These are phyloP conservation scores for Drosophila yooni DNA, from an alignment of 2,888 invertebrate genomes.

Conservation along the genomic window DNA sequence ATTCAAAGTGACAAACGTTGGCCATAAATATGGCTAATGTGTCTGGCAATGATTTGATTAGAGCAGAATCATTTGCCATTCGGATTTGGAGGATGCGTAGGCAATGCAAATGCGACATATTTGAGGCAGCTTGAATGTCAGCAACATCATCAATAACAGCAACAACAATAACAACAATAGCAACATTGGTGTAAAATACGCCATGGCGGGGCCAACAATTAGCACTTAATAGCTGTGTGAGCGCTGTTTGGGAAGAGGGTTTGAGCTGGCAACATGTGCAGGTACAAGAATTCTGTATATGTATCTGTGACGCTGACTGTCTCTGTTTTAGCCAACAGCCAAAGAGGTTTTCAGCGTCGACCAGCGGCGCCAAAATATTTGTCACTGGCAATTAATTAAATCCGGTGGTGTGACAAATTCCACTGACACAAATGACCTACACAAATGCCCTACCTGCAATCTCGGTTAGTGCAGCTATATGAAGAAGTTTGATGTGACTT, in stretches of 20 bases:
- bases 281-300: slow-evolving; percentile 31
- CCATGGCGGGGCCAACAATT: slow-evolving; percentile 53
- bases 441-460: not conserved
- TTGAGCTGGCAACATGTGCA: slow-evolving; percentile 12
- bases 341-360: slow-evolving; percentile 50
- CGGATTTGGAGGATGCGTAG: slow-evolving; percentile 14
- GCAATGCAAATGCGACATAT: slow-evolving; percentile 50
- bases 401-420: slow-evolving; percentile 30
- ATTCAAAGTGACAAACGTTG: slow-evolving; percentile 48
- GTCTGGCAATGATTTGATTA: slow-evolving; percentile 78
- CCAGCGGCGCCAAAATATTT: slow-evolving; percentile 49
- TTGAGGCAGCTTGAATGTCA: slow-evolving; percentile 60
- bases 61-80: slow-evolving; percentile 26
- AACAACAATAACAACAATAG: slow-evolving; percentile 4
- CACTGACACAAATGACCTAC: slow-evolving; percentile 20
- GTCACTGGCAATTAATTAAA: slow-evolving; percentile 65
- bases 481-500: not conserved
- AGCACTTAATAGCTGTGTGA: slow-evolving; percentile 51
- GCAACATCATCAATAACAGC: slow-evolving; percentile 58
- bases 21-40: slow-evolving; percentile 73
- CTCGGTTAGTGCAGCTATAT: not conserved
- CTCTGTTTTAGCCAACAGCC: slow-evolving; percentile 35
- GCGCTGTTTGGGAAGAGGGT: not conserved
- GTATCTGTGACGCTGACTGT: slow-evolving; percentile 5
- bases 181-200: slow-evolving; percentile 19